Percentiles rank a stretch among this genome's conserved stretches.
phyloP scores from a whole-genome alignment of 1,140 invertebrate species.

The Cataglyphis hispanica region DNA sequence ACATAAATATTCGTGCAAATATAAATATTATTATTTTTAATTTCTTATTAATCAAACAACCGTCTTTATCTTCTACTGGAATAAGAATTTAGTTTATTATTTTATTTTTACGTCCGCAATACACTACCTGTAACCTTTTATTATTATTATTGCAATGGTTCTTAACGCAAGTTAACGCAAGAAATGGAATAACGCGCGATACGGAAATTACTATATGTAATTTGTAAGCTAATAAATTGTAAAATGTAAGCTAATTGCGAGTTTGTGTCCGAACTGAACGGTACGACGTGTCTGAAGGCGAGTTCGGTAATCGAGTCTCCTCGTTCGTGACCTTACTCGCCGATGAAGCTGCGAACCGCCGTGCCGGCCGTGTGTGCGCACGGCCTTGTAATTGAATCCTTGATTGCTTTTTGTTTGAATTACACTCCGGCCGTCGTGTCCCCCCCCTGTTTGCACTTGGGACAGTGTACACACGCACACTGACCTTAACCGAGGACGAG shows the following conservation, averaged over 20 bases:
- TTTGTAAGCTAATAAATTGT: too few species aligned
- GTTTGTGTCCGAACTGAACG: constrained; percentile 14
- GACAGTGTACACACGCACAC: not conserved
- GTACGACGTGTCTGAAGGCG: constrained; percentile 20
- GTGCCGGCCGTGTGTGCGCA: not conserved
- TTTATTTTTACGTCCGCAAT: too few species aligned
- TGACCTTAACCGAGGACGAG: constrained; percentile 55
- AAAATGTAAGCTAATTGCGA: constrained; percentile 28
- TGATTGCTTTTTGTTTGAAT: constrained; percentile 68
- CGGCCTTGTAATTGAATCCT: constrained; percentile 66
- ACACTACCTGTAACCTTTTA: too few species aligned
- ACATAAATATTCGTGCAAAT: too few species aligned
- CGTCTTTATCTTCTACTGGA: too few species aligned
- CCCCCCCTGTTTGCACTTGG: constrained; percentile 47
- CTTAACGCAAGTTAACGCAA: not conserved
- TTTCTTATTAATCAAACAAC: too few species aligned
- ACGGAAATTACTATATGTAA: constrained; percentile 3
- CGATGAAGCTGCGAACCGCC: constrained; percentile 51
- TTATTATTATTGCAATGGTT: not conserved
- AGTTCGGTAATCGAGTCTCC: constrained; percentile 60
- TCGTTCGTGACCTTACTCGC: constrained; percentile 53
- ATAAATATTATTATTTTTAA: too few species aligned
- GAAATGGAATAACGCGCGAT: not conserved
- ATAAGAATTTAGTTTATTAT: too few species aligned
- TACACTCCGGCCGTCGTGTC: constrained; percentile 52